These are phyloP conservation scores for Thunnus maccoyii DNA, from an alignment of 2,113 vertebrate species.

Conservation along the genomic window DNA sequence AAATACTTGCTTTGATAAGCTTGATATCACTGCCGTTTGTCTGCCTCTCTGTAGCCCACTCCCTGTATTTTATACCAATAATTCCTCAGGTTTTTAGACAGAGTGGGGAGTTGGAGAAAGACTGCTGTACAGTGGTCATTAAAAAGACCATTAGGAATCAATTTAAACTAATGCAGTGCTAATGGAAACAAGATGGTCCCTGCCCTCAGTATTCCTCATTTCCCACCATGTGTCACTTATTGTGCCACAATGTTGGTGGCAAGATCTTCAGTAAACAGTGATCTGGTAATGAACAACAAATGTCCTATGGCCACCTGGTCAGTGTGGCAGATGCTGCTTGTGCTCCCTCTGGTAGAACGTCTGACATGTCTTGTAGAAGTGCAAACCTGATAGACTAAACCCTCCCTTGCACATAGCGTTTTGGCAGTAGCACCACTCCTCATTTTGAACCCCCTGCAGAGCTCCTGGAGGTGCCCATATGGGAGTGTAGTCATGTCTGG, in stretches of 20 bases:
- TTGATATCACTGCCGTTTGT: not conserved
- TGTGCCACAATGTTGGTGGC: constrained; percentile 25
- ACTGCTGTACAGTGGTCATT: constrained; percentile 61
- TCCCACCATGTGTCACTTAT: constrained; percentile 38
- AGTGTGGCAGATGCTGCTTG: constrained; percentile 28
- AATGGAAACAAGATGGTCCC: constrained; percentile 78
- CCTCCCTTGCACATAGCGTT: constrained; percentile 20
- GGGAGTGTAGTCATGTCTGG: constrained; percentile 70
- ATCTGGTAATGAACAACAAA: constrained; percentile 54
- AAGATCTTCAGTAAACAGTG: constrained; percentile 28
- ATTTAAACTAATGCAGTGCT: constrained; percentile 72
- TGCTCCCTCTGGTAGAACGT: constrained; percentile 6
- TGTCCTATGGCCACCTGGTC: constrained; percentile 50
- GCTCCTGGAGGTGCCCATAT: constrained; percentile 66
- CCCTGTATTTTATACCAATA: constrained; percentile 27
- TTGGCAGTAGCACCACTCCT: constrained; percentile 47
- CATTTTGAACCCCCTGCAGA: constrained; percentile 56
- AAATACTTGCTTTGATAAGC: constrained; percentile 1
- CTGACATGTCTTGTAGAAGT: constrained; percentile 45
- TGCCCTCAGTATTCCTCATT: constrained; percentile 27
- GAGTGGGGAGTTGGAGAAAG: constrained; percentile 30
- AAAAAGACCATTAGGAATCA: constrained; percentile 79
- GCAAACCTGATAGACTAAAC: constrained; percentile 35
- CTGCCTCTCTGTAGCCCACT: not conserved
- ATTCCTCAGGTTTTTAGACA: constrained; percentile 18